Percentiles rank a stretch among this genome's conserved stretches.
Conservation (phyloP, 2,113 vertebrate genomes). For the Lucifuga dentata region DNA sequence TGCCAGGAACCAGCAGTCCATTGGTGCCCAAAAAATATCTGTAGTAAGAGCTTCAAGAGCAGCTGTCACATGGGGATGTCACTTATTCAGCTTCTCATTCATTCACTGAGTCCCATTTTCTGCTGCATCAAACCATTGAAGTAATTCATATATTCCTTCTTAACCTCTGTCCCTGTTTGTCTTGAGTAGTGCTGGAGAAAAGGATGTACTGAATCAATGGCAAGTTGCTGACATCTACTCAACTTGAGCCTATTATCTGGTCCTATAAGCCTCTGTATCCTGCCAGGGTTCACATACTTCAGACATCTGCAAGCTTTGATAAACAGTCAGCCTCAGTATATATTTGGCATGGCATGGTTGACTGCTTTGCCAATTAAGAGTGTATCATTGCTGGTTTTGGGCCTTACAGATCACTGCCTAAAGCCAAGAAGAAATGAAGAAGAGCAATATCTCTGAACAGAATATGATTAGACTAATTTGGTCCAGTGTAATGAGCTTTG, state of each 20-base stretch:
- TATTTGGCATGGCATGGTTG: neutral
- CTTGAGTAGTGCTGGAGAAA: conserved; percentile 27
- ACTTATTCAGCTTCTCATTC: neutral
- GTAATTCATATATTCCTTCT: conserved; percentile 10
- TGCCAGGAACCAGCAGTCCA: conserved; percentile 94
- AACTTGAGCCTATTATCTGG: conserved; percentile 39
- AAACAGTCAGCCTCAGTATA: conserved; percentile 6
- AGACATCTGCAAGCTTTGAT: conserved; percentile 25
- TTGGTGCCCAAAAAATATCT: conserved; percentile 97
- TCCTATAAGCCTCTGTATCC: conserved; percentile 6
- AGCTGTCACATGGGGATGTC: conserved; percentile 91
- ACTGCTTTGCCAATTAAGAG: conserved; percentile 17
- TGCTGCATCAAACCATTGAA: neutral
- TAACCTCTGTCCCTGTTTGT: conserved; percentile 37
- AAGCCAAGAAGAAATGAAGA: conserved; percentile 95
- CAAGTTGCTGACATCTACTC: conserved; percentile 39
- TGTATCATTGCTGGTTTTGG: conserved; percentile 2
- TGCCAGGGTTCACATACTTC: conserved; percentile 10
- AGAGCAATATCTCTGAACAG: conserved; percentile 95
- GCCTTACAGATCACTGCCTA: conserved; percentile 89
- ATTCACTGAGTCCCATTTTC: neutral
- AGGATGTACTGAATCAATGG: conserved; percentile 30
- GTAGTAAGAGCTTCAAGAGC: conserved; percentile 95
- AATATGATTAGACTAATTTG: conserved; percentile 94
- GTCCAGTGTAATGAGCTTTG: conserved; percentile 95